phyloP scores from a whole-genome alignment of 2,113 vertebrate genomes.

The Eptesicus fuscus region DNA sequence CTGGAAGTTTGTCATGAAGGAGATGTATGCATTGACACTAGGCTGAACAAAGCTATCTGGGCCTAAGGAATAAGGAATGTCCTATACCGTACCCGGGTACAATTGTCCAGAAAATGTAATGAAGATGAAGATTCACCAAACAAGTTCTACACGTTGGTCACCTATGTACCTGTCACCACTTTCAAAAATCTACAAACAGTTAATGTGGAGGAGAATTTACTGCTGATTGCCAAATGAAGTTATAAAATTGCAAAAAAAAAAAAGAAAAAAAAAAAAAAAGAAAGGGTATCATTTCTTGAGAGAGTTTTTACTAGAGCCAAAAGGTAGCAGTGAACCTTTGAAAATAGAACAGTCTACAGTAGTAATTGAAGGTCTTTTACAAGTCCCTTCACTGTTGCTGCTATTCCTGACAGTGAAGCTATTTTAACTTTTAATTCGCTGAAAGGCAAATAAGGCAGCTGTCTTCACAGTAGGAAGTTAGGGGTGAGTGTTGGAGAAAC shows the following conservation, averaged over 20 bases:
- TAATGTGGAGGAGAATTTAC: neutral
- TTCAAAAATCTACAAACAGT: neutral
- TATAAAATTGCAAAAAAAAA: neutral
- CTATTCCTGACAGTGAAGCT: slow-evolving; percentile 43
- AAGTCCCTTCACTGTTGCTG: neutral
- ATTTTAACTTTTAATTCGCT: slow-evolving; percentile 67
- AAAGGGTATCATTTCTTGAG: neutral
- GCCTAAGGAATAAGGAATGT: too few relatives aligned
- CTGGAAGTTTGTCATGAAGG: neutral
- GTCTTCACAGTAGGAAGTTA: slow-evolving; percentile 58
- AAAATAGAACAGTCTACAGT: neutral
- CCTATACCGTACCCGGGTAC: neutral
- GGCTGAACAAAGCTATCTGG: neutral
- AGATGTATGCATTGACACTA: neutral
- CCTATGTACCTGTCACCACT: neutral
- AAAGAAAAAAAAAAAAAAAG: neutral
- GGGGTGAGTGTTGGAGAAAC: slow-evolving; percentile 16
- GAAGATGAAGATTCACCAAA: too few relatives aligned
- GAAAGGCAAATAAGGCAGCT: slow-evolving; percentile 56
- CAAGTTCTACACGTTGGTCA: too few relatives aligned
- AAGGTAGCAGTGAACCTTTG: neutral
- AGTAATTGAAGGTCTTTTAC: neutral
- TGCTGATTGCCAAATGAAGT: neutral
- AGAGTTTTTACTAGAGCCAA: neutral
- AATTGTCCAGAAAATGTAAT: neutral